Evolutionary conservation across 2,113 vertebrate species (phyloP), one percentile per base, ranked within the genome.

Genomic region (Triplophysa siluroides): DNA sequence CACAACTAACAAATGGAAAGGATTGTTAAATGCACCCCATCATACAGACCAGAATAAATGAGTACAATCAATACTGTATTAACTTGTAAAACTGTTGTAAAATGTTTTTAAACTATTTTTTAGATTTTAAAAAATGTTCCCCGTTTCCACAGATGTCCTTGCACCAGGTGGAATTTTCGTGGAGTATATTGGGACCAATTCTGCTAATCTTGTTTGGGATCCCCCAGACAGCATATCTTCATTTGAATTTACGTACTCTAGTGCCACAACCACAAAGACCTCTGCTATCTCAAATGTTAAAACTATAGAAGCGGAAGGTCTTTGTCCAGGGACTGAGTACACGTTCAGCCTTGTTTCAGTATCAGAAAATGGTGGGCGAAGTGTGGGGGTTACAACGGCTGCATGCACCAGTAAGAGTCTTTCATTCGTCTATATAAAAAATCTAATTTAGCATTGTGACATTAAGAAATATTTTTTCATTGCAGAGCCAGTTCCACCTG

Each of bases 241-340:
- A 11, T 83, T 85, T 54, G 70, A 84, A 2, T 2, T 88, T 21
- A 76, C 70, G 7, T 85, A 76, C 71, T 78, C 8, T 41, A 56
- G 50, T 43, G 19, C 12, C 3, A 47, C 19, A 26, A 26, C 73
- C 1, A 62, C 7, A 52, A 69, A 38, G 67, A 78, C 2, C 50
- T 18, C 76, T 41, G 58, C 23, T 4, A 9, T 19, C n/a, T 41
- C 70, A 63, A 70, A 81, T 43, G 23, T 19, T 29, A 13, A 23
- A 54, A 23, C 14, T 26, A 71, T 66, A 62, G 69, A 84, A 3
- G 52, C 86, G 41, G 14, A 21, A 18, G 84, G 74, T 0, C 81
- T 89, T n/a, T 70, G 4, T 43, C 83, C 87, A 64, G 85, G 80
- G 8, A 88, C 82, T 3, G 64, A 85, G 26, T 85, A 88, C 64